Evolutionary conservation across 1,140 invertebrate genomes (phyloP), one percentile per base, ranked within the genome.

Genomic region (Monochamus saltuarius): DNA sequence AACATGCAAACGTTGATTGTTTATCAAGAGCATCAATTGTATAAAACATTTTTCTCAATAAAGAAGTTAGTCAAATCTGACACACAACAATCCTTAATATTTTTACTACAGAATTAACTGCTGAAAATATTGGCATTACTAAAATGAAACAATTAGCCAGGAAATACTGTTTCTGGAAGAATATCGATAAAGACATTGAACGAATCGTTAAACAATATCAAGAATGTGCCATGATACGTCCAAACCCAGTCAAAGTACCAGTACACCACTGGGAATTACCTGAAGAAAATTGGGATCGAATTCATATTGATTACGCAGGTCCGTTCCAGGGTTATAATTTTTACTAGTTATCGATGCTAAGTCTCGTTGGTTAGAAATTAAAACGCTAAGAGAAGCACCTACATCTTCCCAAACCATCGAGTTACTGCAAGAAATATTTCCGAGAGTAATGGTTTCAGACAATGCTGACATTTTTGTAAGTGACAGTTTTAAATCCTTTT

Each of bases 311-410:
- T 59, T 76, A 70, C 59, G 56, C 66, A 4, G 69, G 66, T 7
- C 63, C 62, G 34, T 68, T 69, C 46, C 22, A 59, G 42, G 58
- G 55, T 14, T 10, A 69, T 40, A 56, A 66, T 53, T 74, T 65
- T 51, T n/a, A n/a, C n/a, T n/a, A n/a, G n/a, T n/a, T n/a, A 54
- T 75, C 4, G 71, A 75, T 62, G 69, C 69, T 45, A 70, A 73
- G 37, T 70, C 65, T 16, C 75, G 74, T 65, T 75, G 36, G 75
- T 66, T 19, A 76, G 69, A 66, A 72, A 73, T 62, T 71, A 40
- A 38, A 53, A 19, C 45, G 13, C n/a, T 11, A 6, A 37, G 29
- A 10, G 22, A 49, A 36, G 52, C 58, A 7, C 60, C 65, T 51
- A 36, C 46, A 51, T 50, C 65, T 14, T 8, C 14, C 17, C 59